Conservation (phyloP, 1,140 invertebrate genomes). For the Protaetia brevitarsis region DNA sequence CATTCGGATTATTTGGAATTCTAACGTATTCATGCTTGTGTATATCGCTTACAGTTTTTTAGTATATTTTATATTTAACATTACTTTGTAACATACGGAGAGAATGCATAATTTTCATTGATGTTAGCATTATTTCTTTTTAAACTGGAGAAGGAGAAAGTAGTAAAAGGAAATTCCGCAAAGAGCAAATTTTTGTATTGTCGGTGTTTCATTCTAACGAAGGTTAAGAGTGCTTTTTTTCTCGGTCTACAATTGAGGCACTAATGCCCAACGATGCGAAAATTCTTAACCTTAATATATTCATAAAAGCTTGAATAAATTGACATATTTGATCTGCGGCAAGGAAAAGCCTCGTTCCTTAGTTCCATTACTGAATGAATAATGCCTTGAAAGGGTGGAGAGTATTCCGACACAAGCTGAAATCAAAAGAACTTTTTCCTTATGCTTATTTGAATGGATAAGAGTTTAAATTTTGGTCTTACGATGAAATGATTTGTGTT, state of each 20-base stretch:
- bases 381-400: conserved; percentile 33
- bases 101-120: no score
- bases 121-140: background rate
- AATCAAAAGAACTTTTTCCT: conserved; percentile 34
- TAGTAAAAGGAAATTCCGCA: background rate
- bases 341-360: conserved; percentile 32
- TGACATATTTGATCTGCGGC: conserved; percentile 32
- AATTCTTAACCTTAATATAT: conserved; percentile 36
- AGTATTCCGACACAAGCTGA: conserved; percentile 35
- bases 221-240: background rate
- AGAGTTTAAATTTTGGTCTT: background rate
- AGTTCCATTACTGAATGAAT: conserved; percentile 18
- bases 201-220: background rate
- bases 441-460: conserved; percentile 28
- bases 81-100: no score
- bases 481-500: background rate
- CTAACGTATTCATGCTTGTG: background rate
- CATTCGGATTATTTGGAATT: background rate
- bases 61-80: background rate
- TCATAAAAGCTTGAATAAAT: conserved; percentile 38
- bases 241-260: background rate
- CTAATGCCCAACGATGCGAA: conserved; percentile 21
- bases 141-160: background rate
- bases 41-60: background rate
- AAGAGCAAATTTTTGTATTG: conserved; percentile 11